Percentiles rank a stretch among this genome's conserved stretches.
These are phyloP conservation scores for Stegophylla sp. DNA, from an alignment of 2,888 invertebrate species.

Conservation along the genomic window DNA sequence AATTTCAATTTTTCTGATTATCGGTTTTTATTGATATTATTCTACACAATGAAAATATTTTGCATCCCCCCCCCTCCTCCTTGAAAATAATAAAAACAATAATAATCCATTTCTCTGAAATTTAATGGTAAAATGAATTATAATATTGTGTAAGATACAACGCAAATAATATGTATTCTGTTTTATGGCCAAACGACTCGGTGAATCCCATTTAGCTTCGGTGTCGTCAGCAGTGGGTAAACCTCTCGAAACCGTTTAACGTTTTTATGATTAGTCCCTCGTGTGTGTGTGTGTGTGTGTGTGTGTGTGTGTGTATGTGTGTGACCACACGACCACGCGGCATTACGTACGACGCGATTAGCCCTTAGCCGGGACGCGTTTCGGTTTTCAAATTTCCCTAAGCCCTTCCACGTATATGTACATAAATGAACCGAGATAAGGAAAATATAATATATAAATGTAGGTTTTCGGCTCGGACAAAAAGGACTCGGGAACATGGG, in stretches of 20 bases:
- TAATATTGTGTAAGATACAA: too few species aligned
- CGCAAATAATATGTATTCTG: neutral
- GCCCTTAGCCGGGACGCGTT: constrained; percentile 14
- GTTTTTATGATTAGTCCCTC: constrained; percentile 43
- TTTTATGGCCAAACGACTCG: neutral
- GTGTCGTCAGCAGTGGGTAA: constrained; percentile 15
- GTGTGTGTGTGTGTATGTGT: too few species aligned
- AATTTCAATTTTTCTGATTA: neutral
- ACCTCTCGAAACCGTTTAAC: constrained; percentile 36
- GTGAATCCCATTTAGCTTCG: neutral
- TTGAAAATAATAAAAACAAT: too few species aligned
- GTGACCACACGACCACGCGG: constrained; percentile 3
- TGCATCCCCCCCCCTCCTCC: too few species aligned
- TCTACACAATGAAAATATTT: too few species aligned
- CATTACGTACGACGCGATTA: constrained; percentile 54
- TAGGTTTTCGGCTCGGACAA: neutral
- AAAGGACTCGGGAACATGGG: constrained; percentile 23
- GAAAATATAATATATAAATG: neutral
- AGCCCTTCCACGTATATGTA: neutral
- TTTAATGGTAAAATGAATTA: too few species aligned
- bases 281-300: too few species aligned
- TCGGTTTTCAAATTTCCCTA: constrained; percentile 40
- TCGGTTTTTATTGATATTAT: too few species aligned
- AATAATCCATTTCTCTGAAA: too few species aligned
- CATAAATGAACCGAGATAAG: constrained; percentile 7